phyloP scores from a whole-genome alignment of 2,797 vertebrate species.

The Chaetodon trifasciatus region DNA sequence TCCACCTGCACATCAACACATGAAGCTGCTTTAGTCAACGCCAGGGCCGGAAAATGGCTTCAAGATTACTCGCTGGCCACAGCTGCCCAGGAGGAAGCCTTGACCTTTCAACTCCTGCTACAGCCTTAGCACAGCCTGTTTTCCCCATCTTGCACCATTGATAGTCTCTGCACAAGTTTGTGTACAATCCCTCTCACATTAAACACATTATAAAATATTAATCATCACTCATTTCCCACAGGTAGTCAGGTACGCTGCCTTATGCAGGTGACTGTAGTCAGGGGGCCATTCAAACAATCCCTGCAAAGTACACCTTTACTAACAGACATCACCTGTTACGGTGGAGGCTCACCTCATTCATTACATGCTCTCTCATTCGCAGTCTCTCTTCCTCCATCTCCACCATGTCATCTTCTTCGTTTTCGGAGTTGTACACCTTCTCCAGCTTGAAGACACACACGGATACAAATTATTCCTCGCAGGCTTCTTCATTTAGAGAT shows the following conservation, averaged over 20 bases:
- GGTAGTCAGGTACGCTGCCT: too few species aligned
- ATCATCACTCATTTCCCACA: too few species aligned
- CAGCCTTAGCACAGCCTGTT: neutral
- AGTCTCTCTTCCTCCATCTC: slow-evolving; percentile 96
- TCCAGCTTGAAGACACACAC: slow-evolving; percentile 86
- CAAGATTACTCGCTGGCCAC: neutral
- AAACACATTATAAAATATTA: too few species aligned
- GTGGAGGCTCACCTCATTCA: slow-evolving; percentile 89
- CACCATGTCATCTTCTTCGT: slow-evolving; percentile 94
- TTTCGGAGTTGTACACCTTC: slow-evolving; percentile 92
- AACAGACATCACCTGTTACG: neutral
- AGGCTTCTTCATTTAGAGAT: neutral
- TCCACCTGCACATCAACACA: slow-evolving; percentile 87
- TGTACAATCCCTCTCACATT: neutral
- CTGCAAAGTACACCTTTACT: too few species aligned
- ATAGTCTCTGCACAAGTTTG: neutral
- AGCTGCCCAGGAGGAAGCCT: neutral
- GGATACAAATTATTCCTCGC: neutral
- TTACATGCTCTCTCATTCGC: slow-evolving; percentile 95
- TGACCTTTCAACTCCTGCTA: neutral
- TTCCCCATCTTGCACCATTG: neutral
- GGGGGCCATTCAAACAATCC: too few species aligned
- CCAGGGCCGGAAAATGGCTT: neutral
- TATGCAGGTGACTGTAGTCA: too few species aligned
- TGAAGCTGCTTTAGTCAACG: slow-evolving; percentile 9